Percentiles rank a stretch among this genome's conserved stretches.
Conservation (phyloP, 2,113 vertebrate genomes). For the Trichechus manatus region DNA sequence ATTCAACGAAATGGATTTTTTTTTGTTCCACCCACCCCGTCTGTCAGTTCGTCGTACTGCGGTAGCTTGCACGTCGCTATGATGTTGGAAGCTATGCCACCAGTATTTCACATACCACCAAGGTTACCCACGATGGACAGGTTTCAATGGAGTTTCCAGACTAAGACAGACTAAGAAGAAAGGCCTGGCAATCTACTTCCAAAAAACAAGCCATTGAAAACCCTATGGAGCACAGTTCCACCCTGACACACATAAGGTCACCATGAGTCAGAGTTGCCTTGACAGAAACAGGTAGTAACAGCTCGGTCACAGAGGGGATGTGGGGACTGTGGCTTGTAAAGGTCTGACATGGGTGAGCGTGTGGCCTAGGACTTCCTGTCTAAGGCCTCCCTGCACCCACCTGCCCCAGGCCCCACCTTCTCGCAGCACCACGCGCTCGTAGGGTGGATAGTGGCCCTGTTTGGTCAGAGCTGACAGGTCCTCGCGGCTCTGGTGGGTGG, state of each 20-base stretch:
- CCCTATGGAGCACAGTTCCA: background rate
- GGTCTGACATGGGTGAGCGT: background rate
- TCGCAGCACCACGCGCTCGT: constrained; percentile 94
- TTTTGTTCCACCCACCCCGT: too few relatives aligned
- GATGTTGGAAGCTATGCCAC: background rate
- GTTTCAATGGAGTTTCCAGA: background rate
- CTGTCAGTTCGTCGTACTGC: too few relatives aligned
- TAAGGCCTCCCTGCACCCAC: fast-evolving
- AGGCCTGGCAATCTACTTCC: background rate
- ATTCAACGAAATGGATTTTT: too few relatives aligned
- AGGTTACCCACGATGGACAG: background rate
- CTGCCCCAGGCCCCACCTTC: constrained; percentile 89
- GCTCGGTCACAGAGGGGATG: background rate
- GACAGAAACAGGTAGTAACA: background rate
- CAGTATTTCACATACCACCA: background rate
- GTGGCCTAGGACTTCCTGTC: background rate
- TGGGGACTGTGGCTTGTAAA: background rate
- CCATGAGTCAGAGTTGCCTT: too few relatives aligned
- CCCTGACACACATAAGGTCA: background rate
- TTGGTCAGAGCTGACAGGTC: constrained; percentile 95
- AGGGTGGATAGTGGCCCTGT: constrained; percentile 96
- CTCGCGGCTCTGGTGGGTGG: constrained; percentile 90
- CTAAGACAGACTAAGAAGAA: background rate
- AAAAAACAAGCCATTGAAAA: background rate
- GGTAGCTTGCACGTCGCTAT: too few relatives aligned